Conservation (phyloP, 2,113 vertebrate species). For the Hyaena hyaena region DNA sequence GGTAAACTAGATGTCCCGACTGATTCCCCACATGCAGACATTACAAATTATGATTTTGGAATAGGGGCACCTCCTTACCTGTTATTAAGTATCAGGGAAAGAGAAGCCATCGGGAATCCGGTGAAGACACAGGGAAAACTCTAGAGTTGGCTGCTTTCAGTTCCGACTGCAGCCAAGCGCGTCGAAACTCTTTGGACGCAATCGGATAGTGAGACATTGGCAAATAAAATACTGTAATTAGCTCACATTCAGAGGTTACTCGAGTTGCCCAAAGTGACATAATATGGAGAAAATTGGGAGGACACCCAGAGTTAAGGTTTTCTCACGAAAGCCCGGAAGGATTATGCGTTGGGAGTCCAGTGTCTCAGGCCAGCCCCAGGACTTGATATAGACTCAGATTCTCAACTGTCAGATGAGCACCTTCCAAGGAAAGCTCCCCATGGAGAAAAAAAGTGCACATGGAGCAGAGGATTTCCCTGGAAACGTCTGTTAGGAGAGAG, state of each 20-base stretch:
- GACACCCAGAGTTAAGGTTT: not conserved
- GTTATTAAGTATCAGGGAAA: too few species aligned
- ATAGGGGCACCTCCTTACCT: not conserved
- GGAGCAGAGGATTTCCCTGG: not conserved
- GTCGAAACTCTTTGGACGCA: too few species aligned
- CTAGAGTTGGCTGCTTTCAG: not conserved
- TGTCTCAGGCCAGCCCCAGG: accelerated
- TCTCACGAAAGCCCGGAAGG: not conserved
- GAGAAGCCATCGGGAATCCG: too few species aligned
- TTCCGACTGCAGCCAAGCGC: accelerated
- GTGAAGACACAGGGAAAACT: not conserved
- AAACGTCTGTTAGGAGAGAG: not conserved
- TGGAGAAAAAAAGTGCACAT: not conserved
- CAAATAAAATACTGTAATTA: not conserved
- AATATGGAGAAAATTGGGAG: not conserved
- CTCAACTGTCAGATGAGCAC: accelerated
- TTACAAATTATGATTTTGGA: too few species aligned
- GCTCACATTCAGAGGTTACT: not conserved
- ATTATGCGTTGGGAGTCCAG: accelerated
- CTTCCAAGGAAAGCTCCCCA: not conserved
- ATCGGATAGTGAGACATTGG: not conserved
- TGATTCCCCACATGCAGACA: accelerated
- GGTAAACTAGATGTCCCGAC: not conserved
- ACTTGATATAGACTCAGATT: accelerated
- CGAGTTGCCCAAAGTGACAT: not conserved